Base-by-base conservation (phyloP, 2,797 vertebrate genomes). In the Pangasius sanitwongsei region DNA sequence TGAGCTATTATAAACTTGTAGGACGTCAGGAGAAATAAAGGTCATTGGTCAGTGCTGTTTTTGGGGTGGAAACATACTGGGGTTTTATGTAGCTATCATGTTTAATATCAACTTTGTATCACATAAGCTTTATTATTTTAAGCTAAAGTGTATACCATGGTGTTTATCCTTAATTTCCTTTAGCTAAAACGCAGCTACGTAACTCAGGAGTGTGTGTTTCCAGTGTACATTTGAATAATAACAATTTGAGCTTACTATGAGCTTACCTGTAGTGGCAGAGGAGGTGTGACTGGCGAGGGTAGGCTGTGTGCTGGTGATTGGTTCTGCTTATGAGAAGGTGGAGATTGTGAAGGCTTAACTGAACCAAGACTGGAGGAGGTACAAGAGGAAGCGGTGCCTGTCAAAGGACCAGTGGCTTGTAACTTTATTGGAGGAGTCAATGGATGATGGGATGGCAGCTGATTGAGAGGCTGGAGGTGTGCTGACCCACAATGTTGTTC, bases 271-370 rank as follows among this genome's bases (percentile, higher is more conserved):
- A 99, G 93, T 74, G 98, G 97, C 91, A 97, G 97, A 93, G 98
- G 97, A 3, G 98, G 97, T 48, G 98, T 97, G 92, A 98, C 97
- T 4, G 98, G 98, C 34, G 98, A 98, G 2, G 98, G 97, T 90
- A 99, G 97, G 95, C 97, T 97, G 82, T 96, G 97, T 65, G 97
- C 97, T 8, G 98, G 98, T 37, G 98, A 99, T 78, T 98, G 98
- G 94, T 95, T 99, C 93, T 96, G 95, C 93, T 96, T 95, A 93
- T 96, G 93, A 92, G 97, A 97, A 12, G 97, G 96, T 31, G 98
- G 97, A 89, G 96, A 96, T 86, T 94, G 96, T 50, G 96, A 94
- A 2, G 93, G 95, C 8, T 94, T 96, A 86, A 94, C 95, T 0
- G 95, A 87, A 77, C 88, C 91, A 18, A 92, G 93, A 88, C 89